Evolutionary conservation across 2,888 invertebrate genomes (phyloP).

Genomic region (Ophion costatus): DNA sequence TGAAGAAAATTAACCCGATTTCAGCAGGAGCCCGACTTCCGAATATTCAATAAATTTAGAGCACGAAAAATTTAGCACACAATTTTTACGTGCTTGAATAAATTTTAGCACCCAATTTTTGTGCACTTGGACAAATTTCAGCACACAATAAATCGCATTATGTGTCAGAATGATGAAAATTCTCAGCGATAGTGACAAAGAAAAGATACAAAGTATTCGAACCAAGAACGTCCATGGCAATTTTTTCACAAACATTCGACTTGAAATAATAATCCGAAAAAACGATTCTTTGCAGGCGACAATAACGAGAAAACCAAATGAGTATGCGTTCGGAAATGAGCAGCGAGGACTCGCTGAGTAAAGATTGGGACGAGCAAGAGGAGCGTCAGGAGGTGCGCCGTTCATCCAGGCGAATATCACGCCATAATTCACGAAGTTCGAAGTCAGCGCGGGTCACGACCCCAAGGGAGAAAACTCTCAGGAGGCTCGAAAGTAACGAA

Average conservation of each 20-base stretch:
- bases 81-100: no score
- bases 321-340: conserved; percentile 76
- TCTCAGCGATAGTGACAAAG: no score
- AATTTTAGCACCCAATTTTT: no score
- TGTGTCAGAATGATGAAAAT: no score
- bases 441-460: conserved; percentile 71
- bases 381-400: conserved; percentile 64
- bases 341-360: conserved; percentile 70
- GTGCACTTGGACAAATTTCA: no score
- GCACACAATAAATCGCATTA: no score
- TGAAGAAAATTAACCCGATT: no score
- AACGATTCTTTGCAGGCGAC: conserved; percentile 5
- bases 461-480: conserved; percentile 88
- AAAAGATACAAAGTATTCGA: no score
- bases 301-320: conserved; percentile 26
- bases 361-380: conserved; percentile 74
- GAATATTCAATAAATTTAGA: no score
- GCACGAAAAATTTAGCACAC: no score
- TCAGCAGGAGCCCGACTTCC: no score
- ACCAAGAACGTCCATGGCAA: background rate
- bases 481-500: conserved; percentile 91
- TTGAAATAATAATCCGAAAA: background rate
- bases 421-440: conserved; percentile 71
- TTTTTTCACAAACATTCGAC: background rate
- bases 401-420: conserved; percentile 70